Percentiles rank a stretch among this genome's conserved stretches.
Evolutionary conservation across 2,888 invertebrate genomes (phyloP).

Genomic region (Agriopis leucophaearia): DNA sequence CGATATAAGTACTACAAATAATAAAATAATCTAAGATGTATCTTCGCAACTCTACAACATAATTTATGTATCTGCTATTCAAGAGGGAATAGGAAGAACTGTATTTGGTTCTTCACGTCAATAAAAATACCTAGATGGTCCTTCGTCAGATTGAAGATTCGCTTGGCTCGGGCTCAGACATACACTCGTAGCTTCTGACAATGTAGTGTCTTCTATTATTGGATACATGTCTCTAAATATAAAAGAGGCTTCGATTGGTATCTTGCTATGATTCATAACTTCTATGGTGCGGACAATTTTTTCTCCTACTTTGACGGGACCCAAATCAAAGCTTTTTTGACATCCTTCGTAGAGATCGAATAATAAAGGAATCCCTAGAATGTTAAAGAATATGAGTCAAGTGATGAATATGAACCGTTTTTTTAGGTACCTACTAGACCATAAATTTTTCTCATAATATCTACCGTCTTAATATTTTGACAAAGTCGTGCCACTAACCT

Average conservation of each 20-base stretch:
- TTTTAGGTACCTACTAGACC: background rate
- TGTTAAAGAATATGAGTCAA: background rate
- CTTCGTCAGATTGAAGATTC: constrained; percentile 48
- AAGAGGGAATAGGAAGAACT: background rate
- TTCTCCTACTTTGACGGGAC: constrained; percentile 81
- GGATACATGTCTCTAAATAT: constrained; percentile 82
- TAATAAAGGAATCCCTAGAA: constrained; percentile 74
- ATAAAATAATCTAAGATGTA: no score
- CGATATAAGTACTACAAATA: no score
- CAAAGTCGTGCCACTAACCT: constrained; percentile 63
- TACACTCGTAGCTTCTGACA: constrained; percentile 73
- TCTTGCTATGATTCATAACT: constrained; percentile 86
- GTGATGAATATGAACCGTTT: background rate
- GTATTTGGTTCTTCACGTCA: background rate
- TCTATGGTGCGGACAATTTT: constrained; percentile 81
- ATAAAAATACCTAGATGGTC: constrained; percentile 64
- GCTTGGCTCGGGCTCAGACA: constrained; percentile 65
- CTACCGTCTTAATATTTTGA: background rate
- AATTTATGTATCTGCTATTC: background rate
- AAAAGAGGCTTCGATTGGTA: constrained; percentile 83
- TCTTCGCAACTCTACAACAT: background rate
- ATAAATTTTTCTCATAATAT: no score
- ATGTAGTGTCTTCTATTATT: constrained; percentile 62
- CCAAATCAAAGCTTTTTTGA: constrained; percentile 78
- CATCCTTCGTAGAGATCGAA: constrained; percentile 81